These are phyloP conservation scores for Phyto melanocephala DNA, from an alignment of 2,888 invertebrate genomes.

Conservation along the genomic window DNA sequence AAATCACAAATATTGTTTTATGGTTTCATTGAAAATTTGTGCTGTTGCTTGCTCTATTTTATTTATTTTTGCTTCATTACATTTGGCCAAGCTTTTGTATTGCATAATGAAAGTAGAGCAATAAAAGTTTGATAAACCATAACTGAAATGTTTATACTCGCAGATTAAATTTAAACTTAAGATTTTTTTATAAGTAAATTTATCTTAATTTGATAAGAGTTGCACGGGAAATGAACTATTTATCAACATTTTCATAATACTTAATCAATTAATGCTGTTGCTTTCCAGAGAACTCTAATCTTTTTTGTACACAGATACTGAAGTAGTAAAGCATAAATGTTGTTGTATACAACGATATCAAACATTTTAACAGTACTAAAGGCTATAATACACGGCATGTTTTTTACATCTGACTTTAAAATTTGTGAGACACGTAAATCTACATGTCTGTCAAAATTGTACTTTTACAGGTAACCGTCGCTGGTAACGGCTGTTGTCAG, in stretches of 20 bases:
- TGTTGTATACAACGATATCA: no score
- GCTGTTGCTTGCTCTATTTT: neutral
- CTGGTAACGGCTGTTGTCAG: no score
- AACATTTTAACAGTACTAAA: no score
- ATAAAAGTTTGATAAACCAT: neutral
- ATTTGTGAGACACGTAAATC: no score
- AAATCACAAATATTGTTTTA: neutral
- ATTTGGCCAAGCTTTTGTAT: neutral
- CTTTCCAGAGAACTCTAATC: no score
- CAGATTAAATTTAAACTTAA: neutral
- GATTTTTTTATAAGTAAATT: neutral
- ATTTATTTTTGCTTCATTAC: neutral
- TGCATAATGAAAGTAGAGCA: neutral
- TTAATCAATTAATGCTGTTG: no score
- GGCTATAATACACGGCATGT: no score
- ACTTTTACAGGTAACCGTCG: no score
- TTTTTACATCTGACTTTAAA: no score
- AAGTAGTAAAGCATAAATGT: no score
- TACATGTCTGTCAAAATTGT: no score
- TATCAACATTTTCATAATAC: neutral
- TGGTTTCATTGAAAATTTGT: constrained; percentile 29
- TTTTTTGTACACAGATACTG: no score
- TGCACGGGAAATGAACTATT: neutral
- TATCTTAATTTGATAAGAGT: neutral
- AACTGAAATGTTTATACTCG: neutral